Evolutionary conservation across 2,888 invertebrate species (phyloP), one percentile per base, ranked within the genome.

Genomic region (Parelbella ahira): DNA sequence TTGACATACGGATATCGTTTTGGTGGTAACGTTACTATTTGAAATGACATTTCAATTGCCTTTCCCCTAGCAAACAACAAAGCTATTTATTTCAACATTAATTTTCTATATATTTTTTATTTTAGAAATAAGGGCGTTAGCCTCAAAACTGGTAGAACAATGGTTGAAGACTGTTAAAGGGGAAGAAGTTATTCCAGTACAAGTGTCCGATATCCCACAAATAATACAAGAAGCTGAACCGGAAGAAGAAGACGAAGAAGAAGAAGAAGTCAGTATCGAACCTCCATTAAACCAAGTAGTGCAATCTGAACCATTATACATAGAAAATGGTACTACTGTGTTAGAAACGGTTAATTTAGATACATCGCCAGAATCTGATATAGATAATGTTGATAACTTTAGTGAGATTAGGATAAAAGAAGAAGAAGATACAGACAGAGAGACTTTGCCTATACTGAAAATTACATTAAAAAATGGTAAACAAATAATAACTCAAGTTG

Each of bases 101-200:
- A n/a, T n/a, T n/a, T n/a, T n/a, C n/a, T n/a, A n/a, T n/a, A n/a
- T n/a, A n/a, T n/a, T n/a, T n/a, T 53, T 58, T 53, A 47, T 89
- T 89, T 58, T 82, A 95, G 95, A 90, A 65, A 93, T 96, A 42
- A 91, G 93, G 65, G 90, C 91, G 43, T 81, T 96, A 57, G 95
- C 97, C 6, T 90, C 91, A 42, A 92, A 93, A 59, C 88, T 97
- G 44, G 97, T 97, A 13, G 94, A 96, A 63, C 94, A 94, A 68
- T 97, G 97, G 97, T 88, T 97, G 58, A 93, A 93, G 73, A 93
- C 96, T 43, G 96, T 97, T 1, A 95, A 96, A 74, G 93, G 93
- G 46, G 92, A 93, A 76, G 87, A 90, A 44, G 89, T 89, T 13
- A 73, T 84, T 37, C 84, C 82, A 34, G 58, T 87, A 44, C 58